phyloP scores from a whole-genome alignment of 2,113 vertebrate species.

The Gavialis gangeticus region DNA sequence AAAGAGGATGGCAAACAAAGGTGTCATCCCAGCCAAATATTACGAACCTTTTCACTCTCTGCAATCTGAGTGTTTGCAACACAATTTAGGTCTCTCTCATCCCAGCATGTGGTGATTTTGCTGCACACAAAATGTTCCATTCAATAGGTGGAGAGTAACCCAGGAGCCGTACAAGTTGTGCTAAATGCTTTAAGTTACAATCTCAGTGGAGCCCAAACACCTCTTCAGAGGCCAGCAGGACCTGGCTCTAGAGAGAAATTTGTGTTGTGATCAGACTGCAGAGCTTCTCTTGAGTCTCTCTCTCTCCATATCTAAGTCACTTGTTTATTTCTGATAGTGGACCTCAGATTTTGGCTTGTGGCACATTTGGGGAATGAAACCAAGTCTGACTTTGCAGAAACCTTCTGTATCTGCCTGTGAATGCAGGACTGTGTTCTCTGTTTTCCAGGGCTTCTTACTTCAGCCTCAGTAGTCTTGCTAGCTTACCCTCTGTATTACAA shows the following conservation, averaged over 20 bases:
- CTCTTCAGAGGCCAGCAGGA: too few species aligned
- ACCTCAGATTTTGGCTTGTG: not conserved
- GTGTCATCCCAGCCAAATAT: not conserved
- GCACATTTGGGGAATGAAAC: too few species aligned
- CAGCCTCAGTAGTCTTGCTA: too few species aligned
- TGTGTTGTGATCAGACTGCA: too few species aligned
- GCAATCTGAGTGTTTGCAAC: not conserved
- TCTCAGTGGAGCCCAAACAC: too few species aligned
- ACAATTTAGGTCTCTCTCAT: not conserved
- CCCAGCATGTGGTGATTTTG: not conserved
- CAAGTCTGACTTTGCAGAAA: too few species aligned
- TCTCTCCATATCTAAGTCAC: not conserved
- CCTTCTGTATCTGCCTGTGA: too few species aligned
- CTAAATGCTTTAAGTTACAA: not conserved
- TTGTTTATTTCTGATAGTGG: not conserved
- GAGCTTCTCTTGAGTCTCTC: not conserved
- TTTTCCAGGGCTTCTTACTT: not conserved
- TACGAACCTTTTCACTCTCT: not conserved
- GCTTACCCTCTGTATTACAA: too few species aligned
- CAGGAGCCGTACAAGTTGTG: not conserved
- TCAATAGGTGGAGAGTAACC: not conserved
- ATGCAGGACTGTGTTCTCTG: not conserved
- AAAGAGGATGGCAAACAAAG: not conserved
- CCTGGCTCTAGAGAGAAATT: too few species aligned
- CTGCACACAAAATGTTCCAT: not conserved